Evolutionary conservation across 2,888 invertebrate species (phyloP), one percentile per base, ranked within the genome.

Genomic region (Meteorus colon): DNA sequence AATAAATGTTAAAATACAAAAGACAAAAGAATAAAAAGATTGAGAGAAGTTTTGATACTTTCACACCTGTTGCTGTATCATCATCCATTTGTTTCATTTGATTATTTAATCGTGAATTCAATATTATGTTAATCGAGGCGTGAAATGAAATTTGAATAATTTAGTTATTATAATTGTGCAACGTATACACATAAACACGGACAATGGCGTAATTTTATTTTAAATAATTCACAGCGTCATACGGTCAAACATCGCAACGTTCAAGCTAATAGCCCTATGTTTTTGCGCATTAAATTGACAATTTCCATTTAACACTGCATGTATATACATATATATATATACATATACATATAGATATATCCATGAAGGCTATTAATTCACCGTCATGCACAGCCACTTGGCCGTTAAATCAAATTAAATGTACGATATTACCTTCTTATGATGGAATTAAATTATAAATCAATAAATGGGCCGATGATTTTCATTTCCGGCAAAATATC

Each of bases 381-480:
- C n/a, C n/a, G 55, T 55, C 55, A 55, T 55, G 55, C 19, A 55
- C 55, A 55, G 19, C 19, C 24, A 55, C n/a, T 55, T 55, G 55
- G 55, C 8, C 55, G 19, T 55, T 55, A 19, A 55, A 55, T 55
- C 55, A 55, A 55, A 55, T 55, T 55, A 19, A 55, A 55, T 55
- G 55, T 8, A n/a, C 55, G 55, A 55, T 19, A 55, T 19, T 55
- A 55, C 19, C 19, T 55, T 55, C 55, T 55, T 19, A 55, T 19
- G 55, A 55, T 55, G 10, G 8, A 55, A 55, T 55, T 55, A 8
- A 55, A 55, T 19, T 55, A 19, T 19, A 19, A 19, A 55, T 55
- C 55, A 4, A 55, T 55, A 19, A 41, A 55, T 55, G 19, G 19
- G 8, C 19, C 0, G 19, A 24, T 19, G 8, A 55, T n/a, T 55